Conservation (phyloP, 2,797 vertebrate species). For the Gila robusta region DNA sequence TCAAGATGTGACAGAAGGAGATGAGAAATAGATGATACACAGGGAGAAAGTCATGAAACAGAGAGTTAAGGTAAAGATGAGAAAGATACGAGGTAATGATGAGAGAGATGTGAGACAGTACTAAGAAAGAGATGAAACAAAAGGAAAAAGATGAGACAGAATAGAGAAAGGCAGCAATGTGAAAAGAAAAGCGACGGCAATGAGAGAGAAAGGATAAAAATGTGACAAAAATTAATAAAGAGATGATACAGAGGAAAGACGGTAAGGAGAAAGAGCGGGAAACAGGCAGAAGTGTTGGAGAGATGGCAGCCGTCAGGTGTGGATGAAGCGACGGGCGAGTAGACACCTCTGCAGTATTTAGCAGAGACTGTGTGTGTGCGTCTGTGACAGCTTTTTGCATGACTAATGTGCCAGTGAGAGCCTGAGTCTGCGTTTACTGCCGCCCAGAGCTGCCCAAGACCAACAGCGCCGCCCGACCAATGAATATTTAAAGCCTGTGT, state of each 20-base stretch:
- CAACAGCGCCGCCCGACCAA: slow-evolving; percentile 62
- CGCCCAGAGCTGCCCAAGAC: slow-evolving; percentile 61
- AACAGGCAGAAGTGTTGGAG: background rate
- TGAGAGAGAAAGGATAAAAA: background rate
- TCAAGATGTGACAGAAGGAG: background rate
- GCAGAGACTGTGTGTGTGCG: slow-evolving; percentile 37
- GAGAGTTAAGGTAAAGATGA: background rate
- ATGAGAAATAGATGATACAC: background rate
- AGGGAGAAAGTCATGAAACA: background rate
- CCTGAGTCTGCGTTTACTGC: slow-evolving; percentile 64
- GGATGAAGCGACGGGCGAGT: background rate
- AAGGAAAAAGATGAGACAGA: background rate
- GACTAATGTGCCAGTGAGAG: slow-evolving; percentile 64
- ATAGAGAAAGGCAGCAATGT: background rate
- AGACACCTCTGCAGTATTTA: slow-evolving; percentile 51
- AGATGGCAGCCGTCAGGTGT: background rate
- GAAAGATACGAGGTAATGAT: too few relatives aligned
- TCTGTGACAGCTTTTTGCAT: slow-evolving; percentile 58
- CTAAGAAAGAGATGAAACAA: background rate
- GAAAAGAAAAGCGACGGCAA: background rate
- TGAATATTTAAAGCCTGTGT: slow-evolving; percentile 67
- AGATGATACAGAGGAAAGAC: background rate
- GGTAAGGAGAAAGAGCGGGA: background rate
- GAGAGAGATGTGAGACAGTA: background rate
- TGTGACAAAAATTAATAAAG: background rate